Percentiles rank a stretch among this genome's conserved stretches.
Evolutionary conservation across 30 jellyfish, hydroid and myxozoan species (phyloP).

Genomic region (Chrysaora quinquecirrha): DNA sequence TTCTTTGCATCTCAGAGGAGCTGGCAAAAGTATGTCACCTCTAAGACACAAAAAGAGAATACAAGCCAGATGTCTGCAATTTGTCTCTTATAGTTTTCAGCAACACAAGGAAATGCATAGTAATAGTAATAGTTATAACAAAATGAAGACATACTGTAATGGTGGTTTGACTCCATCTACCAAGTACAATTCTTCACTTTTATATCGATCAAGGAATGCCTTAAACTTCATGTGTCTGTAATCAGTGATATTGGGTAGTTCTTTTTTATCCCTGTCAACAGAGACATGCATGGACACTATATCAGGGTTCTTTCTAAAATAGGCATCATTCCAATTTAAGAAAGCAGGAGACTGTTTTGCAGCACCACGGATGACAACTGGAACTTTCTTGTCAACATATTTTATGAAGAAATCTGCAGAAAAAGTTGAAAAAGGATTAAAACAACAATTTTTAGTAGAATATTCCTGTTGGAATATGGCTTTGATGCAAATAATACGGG

Average conservation of each 20-base stretch:
- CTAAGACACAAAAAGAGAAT: conserved; percentile 25
- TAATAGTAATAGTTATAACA: too few relatives aligned
- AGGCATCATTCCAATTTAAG: conserved; percentile 76
- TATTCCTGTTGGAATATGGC: too few relatives aligned
- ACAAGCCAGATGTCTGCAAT: too few relatives aligned
- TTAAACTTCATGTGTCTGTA: conserved; percentile 44
- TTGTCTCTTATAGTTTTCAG: too few relatives aligned
- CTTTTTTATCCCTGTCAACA: conserved; percentile 56
- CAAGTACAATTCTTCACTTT: conserved; percentile 45
- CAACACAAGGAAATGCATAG: too few relatives aligned
- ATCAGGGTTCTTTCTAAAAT: conserved; percentile 49
- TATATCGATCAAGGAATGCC: conserved; percentile 32
- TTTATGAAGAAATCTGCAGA: conserved; percentile 52
- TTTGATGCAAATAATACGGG: too few relatives aligned
- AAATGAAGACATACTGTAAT: too few relatives aligned
- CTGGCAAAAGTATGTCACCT: conserved; percentile 47
- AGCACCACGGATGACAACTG: conserved; percentile 72
- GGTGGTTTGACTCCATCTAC: conserved; percentile 69
- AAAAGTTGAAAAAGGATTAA: too few relatives aligned
- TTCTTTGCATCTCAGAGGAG: conserved; percentile 65
- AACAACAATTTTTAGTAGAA: too few relatives aligned
- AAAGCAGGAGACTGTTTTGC: conserved; percentile 82
- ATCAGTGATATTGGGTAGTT: conserved; percentile 38
- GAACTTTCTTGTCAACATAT: conserved; percentile 63
- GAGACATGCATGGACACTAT: conserved; percentile 33